phyloP scores from a whole-genome alignment of 2,797 vertebrate species.

The Pangasius macronema region DNA sequence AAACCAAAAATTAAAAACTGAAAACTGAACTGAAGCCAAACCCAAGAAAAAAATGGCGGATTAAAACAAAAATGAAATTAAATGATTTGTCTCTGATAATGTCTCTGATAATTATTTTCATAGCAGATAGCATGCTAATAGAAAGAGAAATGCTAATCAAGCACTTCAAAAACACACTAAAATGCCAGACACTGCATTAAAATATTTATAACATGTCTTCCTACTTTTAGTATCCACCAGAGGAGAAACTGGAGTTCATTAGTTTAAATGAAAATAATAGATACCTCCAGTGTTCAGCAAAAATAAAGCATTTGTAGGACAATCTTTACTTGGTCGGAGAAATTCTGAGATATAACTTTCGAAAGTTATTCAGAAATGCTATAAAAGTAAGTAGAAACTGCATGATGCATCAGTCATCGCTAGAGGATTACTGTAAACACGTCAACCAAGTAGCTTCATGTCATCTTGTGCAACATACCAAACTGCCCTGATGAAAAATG shows the following conservation, averaged over 20 bases:
- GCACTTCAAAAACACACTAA: neutral
- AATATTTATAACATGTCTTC: neutral
- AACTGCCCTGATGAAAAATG: neutral
- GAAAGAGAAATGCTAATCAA: neutral
- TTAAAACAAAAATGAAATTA: neutral
- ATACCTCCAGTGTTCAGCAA: neutral
- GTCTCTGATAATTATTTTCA: neutral
- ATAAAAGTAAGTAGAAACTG: neutral
- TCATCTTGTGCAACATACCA: neutral
- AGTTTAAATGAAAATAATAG: neutral
- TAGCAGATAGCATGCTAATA: neutral
- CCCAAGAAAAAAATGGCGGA: neutral
- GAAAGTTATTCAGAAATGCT: no score
- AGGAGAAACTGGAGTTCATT: neutral
- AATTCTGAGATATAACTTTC: neutral
- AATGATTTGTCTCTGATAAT: neutral
- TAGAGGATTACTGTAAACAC: neutral
- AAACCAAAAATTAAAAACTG: neutral
- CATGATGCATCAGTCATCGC: neutral
- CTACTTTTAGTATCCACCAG: neutral
- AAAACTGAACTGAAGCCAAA: neutral
- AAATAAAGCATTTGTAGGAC: neutral
- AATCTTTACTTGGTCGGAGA: neutral
- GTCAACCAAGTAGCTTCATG: neutral
- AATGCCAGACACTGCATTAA: neutral